Base-by-base conservation (phyloP, 1,140 invertebrate genomes). In the Drosophila ananassae region DNA sequence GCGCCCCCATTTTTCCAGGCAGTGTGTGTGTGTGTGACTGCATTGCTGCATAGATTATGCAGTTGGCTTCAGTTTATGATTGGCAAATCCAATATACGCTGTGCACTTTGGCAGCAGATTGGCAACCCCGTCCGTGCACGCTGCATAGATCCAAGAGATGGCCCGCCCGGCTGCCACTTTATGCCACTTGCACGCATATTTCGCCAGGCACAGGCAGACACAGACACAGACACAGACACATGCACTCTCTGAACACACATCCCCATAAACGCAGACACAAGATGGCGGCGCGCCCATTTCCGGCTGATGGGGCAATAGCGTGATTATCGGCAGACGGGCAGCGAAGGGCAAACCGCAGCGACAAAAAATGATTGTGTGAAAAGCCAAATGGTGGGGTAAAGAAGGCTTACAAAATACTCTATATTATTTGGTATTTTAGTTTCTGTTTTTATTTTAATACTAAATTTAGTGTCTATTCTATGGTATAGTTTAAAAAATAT, bases 31-130 rank as follows among this genome's bases (percentile, higher is more conserved):
- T 55, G 63, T 61, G 77, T n/a, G 28, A 63, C 53, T 77, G 82
- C 72, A 78, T 68, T 69, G 66, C 79, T 77, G 82, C 82, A 87
- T 81, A 79, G 82, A 87, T 87, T 87, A 87, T 87, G 82, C 82
- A 87, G 82, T 85, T 87, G 82, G 82, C 82, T 87, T 85, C 78
- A 82, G 82, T 85, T 87, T 87, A 87, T 85, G 82, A 85, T 85
- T 85, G 82, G 78, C 82, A 87, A 87, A 85, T 85, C 82, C 82
- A 87, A 85, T 85, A 85, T 85, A 82, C 79, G 82, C 77, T 73
- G 74, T 82, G 82, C 78, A 78, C 82, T 85, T 81, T 85, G 82
- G 82, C 82, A 85, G 68, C 79, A 83, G 79, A 83, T 83, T 83
- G 75, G 75, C 79, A 74, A 30, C 7, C 62, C 62, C 22, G n/a